A percentile compares a stretch with the other conserved stretches of the same genome.
phyloP scores from a whole-genome alignment of 2,797 vertebrate genomes.

The Gallinago stenura region DNA sequence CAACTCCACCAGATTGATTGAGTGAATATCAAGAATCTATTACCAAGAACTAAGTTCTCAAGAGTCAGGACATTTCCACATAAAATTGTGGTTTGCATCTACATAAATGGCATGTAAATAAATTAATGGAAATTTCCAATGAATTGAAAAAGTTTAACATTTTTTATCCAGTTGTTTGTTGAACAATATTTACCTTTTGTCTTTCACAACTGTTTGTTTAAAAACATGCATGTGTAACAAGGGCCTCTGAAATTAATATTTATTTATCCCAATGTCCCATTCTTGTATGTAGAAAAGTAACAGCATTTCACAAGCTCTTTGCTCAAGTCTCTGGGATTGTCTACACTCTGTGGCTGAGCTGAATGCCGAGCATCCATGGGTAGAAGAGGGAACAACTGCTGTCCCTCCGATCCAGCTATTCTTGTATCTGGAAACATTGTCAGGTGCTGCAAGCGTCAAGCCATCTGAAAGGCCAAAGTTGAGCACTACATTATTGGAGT shows the following conservation, averaged over 20 bases:
- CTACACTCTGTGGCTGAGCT: neutral
- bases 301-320: neutral
- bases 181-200: neutral
- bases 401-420: slow-evolving; percentile 32
- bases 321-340: neutral
- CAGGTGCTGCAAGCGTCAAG: slow-evolving; percentile 10
- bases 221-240: neutral
- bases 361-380: neutral
- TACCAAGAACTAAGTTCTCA: neutral
- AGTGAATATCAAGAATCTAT: neutral
- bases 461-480: slow-evolving; percentile 72
- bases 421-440: slow-evolving; percentile 53
- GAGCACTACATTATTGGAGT: slow-evolving; percentile 59
- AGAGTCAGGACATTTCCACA: neutral
- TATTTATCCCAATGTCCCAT: neutral
- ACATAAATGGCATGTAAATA: neutral
- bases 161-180: neutral
- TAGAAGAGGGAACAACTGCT: slow-evolving; percentile 31
- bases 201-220: neutral
- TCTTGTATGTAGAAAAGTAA: neutral
- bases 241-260: neutral
- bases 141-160: neutral
- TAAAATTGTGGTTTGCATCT: neutral
- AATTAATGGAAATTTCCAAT: neutral
- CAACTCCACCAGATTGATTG: neutral